Percentiles rank a stretch among this genome's conserved stretches.
phyloP scores from a whole-genome alignment of 2,888 invertebrate species.

The Caenorhabditis wallacei region DNA sequence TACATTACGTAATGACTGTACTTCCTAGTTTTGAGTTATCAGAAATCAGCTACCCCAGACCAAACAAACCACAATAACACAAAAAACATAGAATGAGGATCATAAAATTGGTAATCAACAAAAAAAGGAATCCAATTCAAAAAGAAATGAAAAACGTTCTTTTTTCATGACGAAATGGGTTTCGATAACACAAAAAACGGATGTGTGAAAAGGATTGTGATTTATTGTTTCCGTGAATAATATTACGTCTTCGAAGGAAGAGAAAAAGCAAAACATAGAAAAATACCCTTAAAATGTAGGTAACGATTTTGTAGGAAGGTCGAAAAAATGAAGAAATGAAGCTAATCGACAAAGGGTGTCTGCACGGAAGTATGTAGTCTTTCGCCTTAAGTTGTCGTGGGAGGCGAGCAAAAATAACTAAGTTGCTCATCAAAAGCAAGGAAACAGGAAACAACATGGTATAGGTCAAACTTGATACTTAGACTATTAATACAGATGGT shows the following conservation, averaged over 20 bases:
- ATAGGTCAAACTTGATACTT: too few species aligned
- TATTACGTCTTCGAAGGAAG: slow-evolving; percentile 16
- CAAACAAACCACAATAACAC: background rate
- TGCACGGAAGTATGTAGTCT: slow-evolving; percentile 33
- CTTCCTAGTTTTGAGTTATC: slow-evolving; percentile 10
- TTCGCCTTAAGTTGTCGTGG: slow-evolving; percentile 4
- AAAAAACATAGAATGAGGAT: slow-evolving; percentile 4
- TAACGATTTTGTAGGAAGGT: slow-evolving; percentile 20
- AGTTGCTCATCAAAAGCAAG: background rate
- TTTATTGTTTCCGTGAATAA: slow-evolving; percentile 5
- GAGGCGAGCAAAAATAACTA: background rate
- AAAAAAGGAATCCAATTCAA: background rate
- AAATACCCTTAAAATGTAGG: slow-evolving; percentile 24
- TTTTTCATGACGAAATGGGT: background rate
- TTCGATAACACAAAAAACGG: background rate
- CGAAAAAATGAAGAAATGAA: slow-evolving; percentile 31
- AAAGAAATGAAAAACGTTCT: background rate
- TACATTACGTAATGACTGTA: slow-evolving; percentile 6
- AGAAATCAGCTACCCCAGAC: background rate
- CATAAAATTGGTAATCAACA: background rate
- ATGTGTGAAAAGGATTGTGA: slow-evolving; percentile 1
- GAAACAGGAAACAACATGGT: slow-evolving; percentile 28
- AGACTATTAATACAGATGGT: too few species aligned
- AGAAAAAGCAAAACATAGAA: background rate
- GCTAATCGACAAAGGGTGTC: slow-evolving; percentile 49